Conservation (phyloP, 2,113 vertebrate species). For the Athene noctua region DNA sequence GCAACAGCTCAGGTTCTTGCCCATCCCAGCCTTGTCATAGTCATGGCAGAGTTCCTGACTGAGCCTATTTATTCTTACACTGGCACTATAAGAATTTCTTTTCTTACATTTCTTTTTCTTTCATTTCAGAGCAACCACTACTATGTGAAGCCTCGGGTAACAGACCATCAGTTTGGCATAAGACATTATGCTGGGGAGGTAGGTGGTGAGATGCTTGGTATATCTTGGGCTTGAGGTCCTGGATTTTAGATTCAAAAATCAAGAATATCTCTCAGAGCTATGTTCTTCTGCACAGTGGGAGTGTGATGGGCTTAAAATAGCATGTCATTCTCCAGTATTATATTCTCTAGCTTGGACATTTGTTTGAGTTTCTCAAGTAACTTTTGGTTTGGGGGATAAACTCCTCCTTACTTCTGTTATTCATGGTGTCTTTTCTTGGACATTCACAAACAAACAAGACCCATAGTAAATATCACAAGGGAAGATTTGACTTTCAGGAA, state of each 20-base stretch:
- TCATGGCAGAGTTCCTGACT: background rate
- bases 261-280: background rate
- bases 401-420: background rate
- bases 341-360: background rate
- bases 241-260: background rate
- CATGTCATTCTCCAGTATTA: background rate
- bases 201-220: slow-evolving; percentile 2
- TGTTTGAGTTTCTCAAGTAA: background rate
- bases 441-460: background rate
- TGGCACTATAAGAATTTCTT: background rate
- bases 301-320: background rate
- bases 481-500: background rate
- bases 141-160: slow-evolving; percentile 89
- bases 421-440: background rate
- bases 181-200: slow-evolving; percentile 94
- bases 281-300: background rate
- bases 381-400: background rate
- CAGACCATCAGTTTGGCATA: slow-evolving; percentile 91
- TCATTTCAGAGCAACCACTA: slow-evolving; percentile 82
- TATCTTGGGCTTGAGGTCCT: background rate
- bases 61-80: background rate
- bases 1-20: slow-evolving; percentile 7
- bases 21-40: slow-evolving; percentile 3
- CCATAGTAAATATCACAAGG: background rate
- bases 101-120: background rate